Percentiles rank a stretch among this genome's conserved stretches.
Conservation (phyloP, 2,113 vertebrate species). For the Chrysochloris asiatica region DNA sequence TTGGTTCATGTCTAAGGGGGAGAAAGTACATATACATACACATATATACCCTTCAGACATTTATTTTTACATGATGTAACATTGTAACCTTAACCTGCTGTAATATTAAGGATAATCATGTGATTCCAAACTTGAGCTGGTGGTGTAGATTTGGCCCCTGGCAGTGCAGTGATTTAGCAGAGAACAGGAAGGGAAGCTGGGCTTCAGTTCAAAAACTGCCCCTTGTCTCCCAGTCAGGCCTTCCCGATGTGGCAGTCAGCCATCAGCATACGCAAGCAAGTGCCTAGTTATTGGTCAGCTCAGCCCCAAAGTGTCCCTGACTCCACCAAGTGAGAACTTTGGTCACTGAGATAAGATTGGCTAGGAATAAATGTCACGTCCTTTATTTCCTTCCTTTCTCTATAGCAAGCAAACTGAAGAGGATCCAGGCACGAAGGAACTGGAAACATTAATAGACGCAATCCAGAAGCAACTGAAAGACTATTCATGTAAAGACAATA, state of each 20-base stretch:
- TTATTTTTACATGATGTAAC: constrained; percentile 17
- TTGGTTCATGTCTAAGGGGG: no score
- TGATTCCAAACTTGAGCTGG: neutral
- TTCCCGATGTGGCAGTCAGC: neutral
- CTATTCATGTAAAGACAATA: constrained; percentile 59
- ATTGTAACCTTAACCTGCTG: neutral
- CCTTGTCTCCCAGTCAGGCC: neutral
- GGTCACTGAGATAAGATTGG: neutral
- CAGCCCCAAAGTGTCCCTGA: neutral
- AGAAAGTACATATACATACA: no score
- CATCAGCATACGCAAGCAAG: neutral
- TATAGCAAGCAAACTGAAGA: constrained; percentile 51
- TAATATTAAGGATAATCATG: neutral
- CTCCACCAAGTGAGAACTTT: neutral
- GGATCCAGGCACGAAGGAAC: constrained; percentile 38
- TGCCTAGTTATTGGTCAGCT: neutral
- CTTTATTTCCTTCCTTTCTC: constrained; percentile 45
- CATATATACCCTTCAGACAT: neutral
- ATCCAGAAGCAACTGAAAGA: constrained; percentile 81
- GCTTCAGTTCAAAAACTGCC: neutral
- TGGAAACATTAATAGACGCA: constrained; percentile 73
- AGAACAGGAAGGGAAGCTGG: neutral
- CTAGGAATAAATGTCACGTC: neutral
- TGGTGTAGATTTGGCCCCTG: neutral
- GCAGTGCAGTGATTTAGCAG: neutral